These are phyloP conservation scores for Coregonus clupeaformis DNA, from an alignment of 2,113 vertebrate species.

Conservation along the genomic window DNA sequence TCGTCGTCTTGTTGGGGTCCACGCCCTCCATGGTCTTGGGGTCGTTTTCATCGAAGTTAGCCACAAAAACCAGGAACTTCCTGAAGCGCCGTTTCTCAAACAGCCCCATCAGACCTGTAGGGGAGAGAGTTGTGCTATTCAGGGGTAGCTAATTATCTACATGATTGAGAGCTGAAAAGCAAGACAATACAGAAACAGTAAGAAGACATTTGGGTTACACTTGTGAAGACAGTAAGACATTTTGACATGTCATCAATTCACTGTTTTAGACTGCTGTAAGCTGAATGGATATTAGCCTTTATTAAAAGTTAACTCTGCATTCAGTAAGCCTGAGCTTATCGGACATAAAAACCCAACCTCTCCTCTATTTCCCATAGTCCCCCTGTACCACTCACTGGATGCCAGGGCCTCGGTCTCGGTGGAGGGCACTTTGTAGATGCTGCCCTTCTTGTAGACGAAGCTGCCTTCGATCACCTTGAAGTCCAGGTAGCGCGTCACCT, in stretches of 20 bases:
- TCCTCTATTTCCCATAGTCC: no score
- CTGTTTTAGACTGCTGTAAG: no score
- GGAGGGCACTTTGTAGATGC: constrained; percentile 96
- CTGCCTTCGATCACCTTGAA: constrained; percentile 98
- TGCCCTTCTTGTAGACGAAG: constrained; percentile 91
- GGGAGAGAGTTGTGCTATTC: neutral
- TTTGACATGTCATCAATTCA: no score
- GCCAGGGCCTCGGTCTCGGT: constrained; percentile 92
- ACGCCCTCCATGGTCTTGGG: constrained; percentile 82
- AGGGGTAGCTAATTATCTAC: neutral
- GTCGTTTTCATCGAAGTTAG: constrained; percentile 89
- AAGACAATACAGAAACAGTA: neutral
- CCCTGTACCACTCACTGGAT: constrained; percentile 80
- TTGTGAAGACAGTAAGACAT: neutral
- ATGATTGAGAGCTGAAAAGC: neutral
- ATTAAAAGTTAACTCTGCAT: no score
- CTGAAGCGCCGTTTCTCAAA: constrained; percentile 94
- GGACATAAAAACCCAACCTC: neutral
- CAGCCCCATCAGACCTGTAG: constrained; percentile 90
- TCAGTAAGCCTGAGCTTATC: neutral
- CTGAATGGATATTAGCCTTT: no score
- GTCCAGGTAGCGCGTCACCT: constrained; percentile 97
- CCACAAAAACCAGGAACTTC: constrained; percentile 85
- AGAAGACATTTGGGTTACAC: no score
- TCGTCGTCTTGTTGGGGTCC: constrained; percentile 85